phyloP scores from a whole-genome alignment of 2,797 vertebrate species.

The Huso huso region DNA sequence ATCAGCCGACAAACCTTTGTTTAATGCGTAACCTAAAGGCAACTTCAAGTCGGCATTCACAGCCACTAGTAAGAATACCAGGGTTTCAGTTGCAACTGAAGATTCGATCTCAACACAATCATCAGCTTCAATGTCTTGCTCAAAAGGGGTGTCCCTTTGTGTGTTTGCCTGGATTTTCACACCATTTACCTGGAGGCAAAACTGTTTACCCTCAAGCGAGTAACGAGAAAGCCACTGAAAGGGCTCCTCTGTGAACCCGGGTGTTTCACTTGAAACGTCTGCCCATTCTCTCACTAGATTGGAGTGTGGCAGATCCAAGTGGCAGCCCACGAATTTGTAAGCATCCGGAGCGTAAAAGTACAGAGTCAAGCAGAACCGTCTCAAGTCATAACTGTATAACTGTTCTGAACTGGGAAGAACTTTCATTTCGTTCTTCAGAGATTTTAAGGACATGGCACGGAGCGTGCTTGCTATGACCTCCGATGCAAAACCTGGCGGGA shows the following conservation, averaged over 20 bases:
- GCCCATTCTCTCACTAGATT: background rate
- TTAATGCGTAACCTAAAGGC: background rate
- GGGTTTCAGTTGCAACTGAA: background rate
- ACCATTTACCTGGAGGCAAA: background rate
- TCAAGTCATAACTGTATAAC: background rate
- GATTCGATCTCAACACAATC: background rate
- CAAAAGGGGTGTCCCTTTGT: background rate
- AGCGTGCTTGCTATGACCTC: constrained; percentile 4
- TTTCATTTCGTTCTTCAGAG: constrained; percentile 6
- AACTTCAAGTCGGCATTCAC: constrained; percentile 1
- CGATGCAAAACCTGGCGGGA: background rate
- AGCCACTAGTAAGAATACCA: constrained; percentile 5
- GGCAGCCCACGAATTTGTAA: background rate
- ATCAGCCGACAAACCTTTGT: background rate
- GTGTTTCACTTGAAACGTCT: background rate
- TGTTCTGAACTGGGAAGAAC: background rate
- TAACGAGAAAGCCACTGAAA: background rate
- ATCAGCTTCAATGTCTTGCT: background rate
- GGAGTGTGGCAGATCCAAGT: constrained; percentile 1
- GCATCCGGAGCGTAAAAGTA: constrained; percentile 7
- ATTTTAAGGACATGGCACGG: background rate
- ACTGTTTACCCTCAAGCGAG: background rate
- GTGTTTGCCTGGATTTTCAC: background rate
- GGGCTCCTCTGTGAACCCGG: background rate
- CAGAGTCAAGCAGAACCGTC: constrained; percentile 6